Percentiles rank a stretch among this genome's conserved stretches.
phyloP scores from a whole-genome alignment of 2,113 vertebrate genomes.

The Brachyistius frenatus region DNA sequence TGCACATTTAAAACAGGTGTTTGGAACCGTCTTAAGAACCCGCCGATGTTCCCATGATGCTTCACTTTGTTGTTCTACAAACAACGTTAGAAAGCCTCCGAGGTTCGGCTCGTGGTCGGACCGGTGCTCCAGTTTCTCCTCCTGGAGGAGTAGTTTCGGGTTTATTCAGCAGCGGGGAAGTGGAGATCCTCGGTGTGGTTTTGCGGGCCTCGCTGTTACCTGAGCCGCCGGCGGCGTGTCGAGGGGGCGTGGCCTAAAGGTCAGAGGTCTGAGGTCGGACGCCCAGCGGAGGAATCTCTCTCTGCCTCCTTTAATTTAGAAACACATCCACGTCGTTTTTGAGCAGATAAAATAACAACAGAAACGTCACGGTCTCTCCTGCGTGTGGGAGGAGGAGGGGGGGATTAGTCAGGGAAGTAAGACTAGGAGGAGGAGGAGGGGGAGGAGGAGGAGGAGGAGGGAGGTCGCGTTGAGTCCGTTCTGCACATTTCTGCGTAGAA shows the following conservation, averaged over 20 bases:
- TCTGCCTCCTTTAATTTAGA: conserved; percentile 39
- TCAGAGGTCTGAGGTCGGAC: conserved; percentile 33
- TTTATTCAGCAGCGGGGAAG: neutral
- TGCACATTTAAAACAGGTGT: too few species aligned
- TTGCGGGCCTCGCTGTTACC: conserved; percentile 26
- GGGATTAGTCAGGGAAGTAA: conserved; percentile 24
- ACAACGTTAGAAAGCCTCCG: neutral
- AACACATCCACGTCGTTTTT: conserved; percentile 8
- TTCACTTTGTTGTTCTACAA: too few species aligned
- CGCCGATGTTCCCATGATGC: too few species aligned
- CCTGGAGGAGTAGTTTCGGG: too few species aligned
- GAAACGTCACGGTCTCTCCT: neutral
- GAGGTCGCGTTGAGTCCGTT: conserved; percentile 29
- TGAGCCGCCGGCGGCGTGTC: neutral
- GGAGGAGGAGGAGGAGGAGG: neutral
- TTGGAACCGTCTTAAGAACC: too few species aligned
- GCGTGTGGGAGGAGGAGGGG: neutral
- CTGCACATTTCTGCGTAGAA: conserved; percentile 60
- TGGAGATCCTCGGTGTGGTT: conserved; percentile 36
- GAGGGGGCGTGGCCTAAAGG: too few species aligned
- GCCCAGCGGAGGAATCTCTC: neutral
- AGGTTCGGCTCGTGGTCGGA: neutral
- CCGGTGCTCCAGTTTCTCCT: too few species aligned
- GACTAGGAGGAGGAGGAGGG: neutral
- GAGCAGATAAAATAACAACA: conserved; percentile 31